phyloP scores from a whole-genome alignment of 1,140 invertebrate species.

The Propsilocerus akamusi region DNA sequence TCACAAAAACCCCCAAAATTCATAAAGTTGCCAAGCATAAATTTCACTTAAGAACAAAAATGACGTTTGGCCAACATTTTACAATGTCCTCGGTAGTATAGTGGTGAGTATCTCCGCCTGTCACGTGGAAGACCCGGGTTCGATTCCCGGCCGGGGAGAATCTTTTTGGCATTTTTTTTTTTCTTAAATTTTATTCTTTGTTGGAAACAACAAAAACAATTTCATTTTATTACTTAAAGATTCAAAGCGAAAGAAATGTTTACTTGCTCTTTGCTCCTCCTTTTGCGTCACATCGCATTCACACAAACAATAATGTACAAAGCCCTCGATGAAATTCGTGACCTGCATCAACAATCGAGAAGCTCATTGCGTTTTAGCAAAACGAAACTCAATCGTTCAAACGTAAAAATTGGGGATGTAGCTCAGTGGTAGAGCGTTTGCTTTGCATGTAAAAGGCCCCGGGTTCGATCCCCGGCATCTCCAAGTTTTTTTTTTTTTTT shows the following conservation, averaged over 20 bases:
- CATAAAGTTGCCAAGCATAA: too few species aligned
- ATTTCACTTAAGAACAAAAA: too few species aligned
- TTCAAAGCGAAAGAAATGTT: too few species aligned
- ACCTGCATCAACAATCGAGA: neutral
- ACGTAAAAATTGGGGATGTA: conserved; percentile 35
- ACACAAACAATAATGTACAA: too few species aligned
- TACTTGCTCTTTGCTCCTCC: too few species aligned
- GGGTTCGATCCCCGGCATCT: conserved; percentile 64
- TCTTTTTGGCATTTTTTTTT: conserved; percentile 9
- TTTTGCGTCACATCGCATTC: too few species aligned
- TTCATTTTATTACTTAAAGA: too few species aligned
- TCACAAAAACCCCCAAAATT: too few species aligned
- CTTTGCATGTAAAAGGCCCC: conserved; percentile 79
- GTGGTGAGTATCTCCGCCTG: conserved; percentile 17
- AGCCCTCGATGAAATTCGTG: neutral
- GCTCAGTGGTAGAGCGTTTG: conserved; percentile 75
- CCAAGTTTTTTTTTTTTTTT: conserved; percentile 25
- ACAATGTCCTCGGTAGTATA: conserved; percentile 19
- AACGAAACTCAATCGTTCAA: neutral
- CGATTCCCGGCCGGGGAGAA: conserved; percentile 16
- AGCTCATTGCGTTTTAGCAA: neutral
- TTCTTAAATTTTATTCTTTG: too few species aligned
- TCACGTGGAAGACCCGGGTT: conserved; percentile 18
- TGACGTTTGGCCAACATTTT: too few species aligned
- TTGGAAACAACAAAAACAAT: too few species aligned